phyloP scores from a whole-genome alignment of 2,113 vertebrate genomes.

The Gavialis gangeticus region DNA sequence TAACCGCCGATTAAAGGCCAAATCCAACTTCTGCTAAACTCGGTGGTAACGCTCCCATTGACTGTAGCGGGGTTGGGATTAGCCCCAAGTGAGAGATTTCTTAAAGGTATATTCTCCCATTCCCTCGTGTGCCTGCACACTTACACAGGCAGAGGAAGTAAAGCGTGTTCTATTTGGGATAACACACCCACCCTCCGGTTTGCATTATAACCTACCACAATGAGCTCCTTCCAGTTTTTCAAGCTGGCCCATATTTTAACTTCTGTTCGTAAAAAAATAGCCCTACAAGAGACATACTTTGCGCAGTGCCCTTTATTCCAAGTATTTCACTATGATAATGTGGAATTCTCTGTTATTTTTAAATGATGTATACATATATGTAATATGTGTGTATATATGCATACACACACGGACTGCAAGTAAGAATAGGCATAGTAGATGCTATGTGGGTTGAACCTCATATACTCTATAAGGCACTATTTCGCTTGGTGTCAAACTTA shows the following conservation, averaged over 20 bases:
- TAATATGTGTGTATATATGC: not conserved
- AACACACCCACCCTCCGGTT: not conserved
- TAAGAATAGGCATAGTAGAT: accelerated
- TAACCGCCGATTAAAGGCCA: constrained; percentile 49
- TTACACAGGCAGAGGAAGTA: accelerated
- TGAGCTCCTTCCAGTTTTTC: accelerated
- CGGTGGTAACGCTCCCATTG: not conserved
- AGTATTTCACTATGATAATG: not conserved
- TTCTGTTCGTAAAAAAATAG: not conserved
- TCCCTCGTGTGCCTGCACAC: accelerated
- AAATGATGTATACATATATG: too few species aligned
- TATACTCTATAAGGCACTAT: not conserved
- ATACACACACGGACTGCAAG: not conserved
- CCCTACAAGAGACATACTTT: accelerated
- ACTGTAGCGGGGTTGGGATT: not conserved
- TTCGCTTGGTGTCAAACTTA: not conserved
- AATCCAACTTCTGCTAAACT: constrained; percentile 32
- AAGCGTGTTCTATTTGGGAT: accelerated
- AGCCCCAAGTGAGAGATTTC: not conserved
- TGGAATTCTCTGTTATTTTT: not conserved
- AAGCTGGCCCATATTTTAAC: not conserved
- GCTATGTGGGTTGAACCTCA: not conserved
- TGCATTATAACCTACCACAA: not conserved
- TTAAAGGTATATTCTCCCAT: not conserved
- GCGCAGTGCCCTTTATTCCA: accelerated